Evolutionary conservation across 1,140 invertebrate genomes (phyloP).

Genomic region (Drosophila watanabei): DNA sequence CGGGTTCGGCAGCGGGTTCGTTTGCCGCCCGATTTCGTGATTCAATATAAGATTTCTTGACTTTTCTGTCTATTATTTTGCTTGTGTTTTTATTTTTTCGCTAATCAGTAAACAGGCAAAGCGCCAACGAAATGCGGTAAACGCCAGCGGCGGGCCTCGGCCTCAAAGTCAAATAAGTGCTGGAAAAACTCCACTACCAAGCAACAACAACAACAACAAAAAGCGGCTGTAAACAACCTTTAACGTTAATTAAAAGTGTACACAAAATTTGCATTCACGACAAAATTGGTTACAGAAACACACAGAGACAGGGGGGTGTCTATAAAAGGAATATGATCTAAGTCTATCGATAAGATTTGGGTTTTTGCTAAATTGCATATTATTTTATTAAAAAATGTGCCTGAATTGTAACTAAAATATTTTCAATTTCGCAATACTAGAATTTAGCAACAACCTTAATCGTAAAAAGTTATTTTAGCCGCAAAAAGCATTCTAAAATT

Average conservation of each 20-base stretch:
- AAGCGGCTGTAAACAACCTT: constrained; percentile 51
- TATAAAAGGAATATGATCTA: not conserved
- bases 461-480: not conserved
- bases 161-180: constrained; percentile 62
- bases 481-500: not conserved
- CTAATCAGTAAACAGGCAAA: constrained; percentile 56
- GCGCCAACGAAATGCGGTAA: constrained; percentile 29
- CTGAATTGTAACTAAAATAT: not conserved
- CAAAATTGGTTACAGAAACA: constrained; percentile 69
- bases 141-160: constrained; percentile 32
- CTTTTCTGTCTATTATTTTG: constrained; percentile 44
- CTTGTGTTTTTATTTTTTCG: constrained; percentile 31
- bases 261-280: constrained; percentile 80
- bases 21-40: constrained; percentile 61
- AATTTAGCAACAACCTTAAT: not conserved
- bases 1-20: constrained; percentile 22
- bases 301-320: constrained; percentile 3
- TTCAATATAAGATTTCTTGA: constrained; percentile 70
- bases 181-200: constrained; percentile 46
- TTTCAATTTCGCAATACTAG: not conserved
- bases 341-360: no score
- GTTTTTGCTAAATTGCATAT: not conserved
- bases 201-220: constrained; percentile 34
- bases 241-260: constrained; percentile 78
- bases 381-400: not conserved